Conservation (phyloP, 2,888 invertebrate genomes). For the Chrysopilus asiliformis region DNA sequence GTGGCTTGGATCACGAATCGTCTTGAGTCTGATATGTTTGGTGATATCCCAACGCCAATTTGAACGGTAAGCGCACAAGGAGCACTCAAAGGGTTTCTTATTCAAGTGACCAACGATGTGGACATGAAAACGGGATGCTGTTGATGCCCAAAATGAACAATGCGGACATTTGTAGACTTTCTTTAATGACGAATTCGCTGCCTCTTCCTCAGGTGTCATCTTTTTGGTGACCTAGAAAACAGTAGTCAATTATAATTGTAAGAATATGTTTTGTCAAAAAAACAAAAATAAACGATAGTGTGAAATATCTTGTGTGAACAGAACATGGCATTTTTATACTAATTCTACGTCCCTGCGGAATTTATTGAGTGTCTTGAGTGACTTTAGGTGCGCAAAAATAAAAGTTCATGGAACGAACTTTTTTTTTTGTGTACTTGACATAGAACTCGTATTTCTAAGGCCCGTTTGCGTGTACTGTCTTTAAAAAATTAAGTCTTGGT, state of each 20-base stretch:
- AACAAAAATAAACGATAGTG: background rate
- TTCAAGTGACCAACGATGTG: constrained; percentile 88
- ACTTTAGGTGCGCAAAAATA: too few relatives aligned
- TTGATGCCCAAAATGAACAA: constrained; percentile 85
- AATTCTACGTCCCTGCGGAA: too few relatives aligned
- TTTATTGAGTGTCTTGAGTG: too few relatives aligned
- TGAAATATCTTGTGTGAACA: too few relatives aligned
- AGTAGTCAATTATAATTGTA: constrained; percentile 15
- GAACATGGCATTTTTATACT: too few relatives aligned
- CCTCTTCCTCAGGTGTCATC: constrained; percentile 50
- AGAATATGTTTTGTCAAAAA: background rate
- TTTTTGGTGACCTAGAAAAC: constrained; percentile 38
- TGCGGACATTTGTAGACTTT: constrained; percentile 86
- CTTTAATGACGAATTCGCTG: constrained; percentile 52
- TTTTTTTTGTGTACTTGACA: too few relatives aligned
- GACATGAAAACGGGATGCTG: constrained; percentile 84
- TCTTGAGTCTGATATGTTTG: constrained; percentile 85
- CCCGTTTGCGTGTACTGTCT: too few relatives aligned
- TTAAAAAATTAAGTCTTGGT: too few relatives aligned
- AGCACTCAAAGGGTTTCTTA: constrained; percentile 90
- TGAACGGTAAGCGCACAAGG: constrained; percentile 81
- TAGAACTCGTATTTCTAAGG: too few relatives aligned
- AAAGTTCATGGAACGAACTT: too few relatives aligned
- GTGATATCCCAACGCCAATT: constrained; percentile 97
- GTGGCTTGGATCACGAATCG: constrained; percentile 71